Evolutionary conservation across 2,888 invertebrate species (phyloP), one percentile per base, ranked within the genome.

Genomic region (Conops quadrifasciatus): DNA sequence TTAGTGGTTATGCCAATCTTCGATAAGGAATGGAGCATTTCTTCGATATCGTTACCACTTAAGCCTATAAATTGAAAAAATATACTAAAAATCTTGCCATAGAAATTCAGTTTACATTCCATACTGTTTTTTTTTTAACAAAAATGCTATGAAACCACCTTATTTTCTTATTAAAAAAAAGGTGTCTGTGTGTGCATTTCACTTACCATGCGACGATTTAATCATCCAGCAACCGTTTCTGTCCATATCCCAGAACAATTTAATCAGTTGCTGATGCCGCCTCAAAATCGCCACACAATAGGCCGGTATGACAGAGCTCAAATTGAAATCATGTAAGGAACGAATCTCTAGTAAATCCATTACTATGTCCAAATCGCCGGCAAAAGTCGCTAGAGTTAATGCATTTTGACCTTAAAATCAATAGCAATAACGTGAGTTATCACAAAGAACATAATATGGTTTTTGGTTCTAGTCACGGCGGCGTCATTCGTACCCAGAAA

Each of bases 281-380:
- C 74, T 76, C 70, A 85, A 73, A 0, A 76, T 74, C 0, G 86
- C 85, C 24, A 86, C 84, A 74, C 81, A 85, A 49, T 81, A 69
- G 5, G 86, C 83, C 2, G 86, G 85, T 53, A 84, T 78, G 26
- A 85, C 78, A 1, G 85, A 84, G 0, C 84, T 83, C 24, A 80
- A 67, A 68, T 82, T 83, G 24, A 86, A 85, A 72, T 86, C 85
- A 2, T 78, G 62, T 62, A 84, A 85, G 0, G 80, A 71, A 9
- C 86, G 80, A 36, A 75, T 71, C 11, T 76, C 74, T 49, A 85
- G 53, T 16, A 86, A 74, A 56, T 82, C 79, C 45, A 74, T 56
- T 16, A 83, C 80, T 45, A 81, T 28, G 2, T 75, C 75, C 9
- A 76, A 69, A 71, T 79, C 74, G 0, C 85, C 84, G 19, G 79